phyloP scores from a whole-genome alignment of 2,888 invertebrate species.

The Cinara cedri region DNA sequence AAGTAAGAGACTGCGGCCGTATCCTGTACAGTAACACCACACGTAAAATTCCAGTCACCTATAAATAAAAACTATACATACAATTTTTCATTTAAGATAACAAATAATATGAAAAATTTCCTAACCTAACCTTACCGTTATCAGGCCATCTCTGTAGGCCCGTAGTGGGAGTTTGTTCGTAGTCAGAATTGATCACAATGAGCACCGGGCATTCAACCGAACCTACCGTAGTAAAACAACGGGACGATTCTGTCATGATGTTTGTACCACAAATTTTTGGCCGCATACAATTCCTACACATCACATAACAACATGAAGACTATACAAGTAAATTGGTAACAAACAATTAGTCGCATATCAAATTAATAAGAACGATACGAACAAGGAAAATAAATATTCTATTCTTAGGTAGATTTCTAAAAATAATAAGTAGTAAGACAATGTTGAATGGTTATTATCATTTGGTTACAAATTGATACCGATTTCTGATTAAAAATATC shows the following conservation, averaged over 20 bases:
- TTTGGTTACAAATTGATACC: too few relatives aligned
- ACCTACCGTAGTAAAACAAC: slow-evolving; percentile 19
- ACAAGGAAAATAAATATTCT: too few relatives aligned
- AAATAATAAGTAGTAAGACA: too few relatives aligned
- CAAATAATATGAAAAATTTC: too few relatives aligned
- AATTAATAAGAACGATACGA: too few relatives aligned
- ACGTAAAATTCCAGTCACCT: slow-evolving; percentile 16
- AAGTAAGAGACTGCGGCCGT: neutral
- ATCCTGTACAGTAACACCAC: neutral
- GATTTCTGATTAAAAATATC: too few relatives aligned
- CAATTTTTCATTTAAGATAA: neutral
- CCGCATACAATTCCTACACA: slow-evolving; percentile 18
- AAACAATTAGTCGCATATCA: too few relatives aligned
- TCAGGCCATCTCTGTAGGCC: neutral
- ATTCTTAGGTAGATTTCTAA: too few relatives aligned
- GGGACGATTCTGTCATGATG: slow-evolving; percentile 15
- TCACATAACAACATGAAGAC: neutral
- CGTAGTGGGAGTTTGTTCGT: neutral
- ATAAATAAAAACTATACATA: neutral
- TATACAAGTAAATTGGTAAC: too few relatives aligned
- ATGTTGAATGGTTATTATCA: too few relatives aligned
- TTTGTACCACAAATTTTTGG: slow-evolving; percentile 29
- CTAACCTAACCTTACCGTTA: too few relatives aligned
- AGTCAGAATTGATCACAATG: neutral
- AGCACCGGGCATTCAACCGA: slow-evolving; percentile 12